Percentiles rank a stretch among this genome's conserved stretches.
Conservation (phyloP, 1,140 invertebrate species). For the Pseudomyrmex flavicornis region DNA sequence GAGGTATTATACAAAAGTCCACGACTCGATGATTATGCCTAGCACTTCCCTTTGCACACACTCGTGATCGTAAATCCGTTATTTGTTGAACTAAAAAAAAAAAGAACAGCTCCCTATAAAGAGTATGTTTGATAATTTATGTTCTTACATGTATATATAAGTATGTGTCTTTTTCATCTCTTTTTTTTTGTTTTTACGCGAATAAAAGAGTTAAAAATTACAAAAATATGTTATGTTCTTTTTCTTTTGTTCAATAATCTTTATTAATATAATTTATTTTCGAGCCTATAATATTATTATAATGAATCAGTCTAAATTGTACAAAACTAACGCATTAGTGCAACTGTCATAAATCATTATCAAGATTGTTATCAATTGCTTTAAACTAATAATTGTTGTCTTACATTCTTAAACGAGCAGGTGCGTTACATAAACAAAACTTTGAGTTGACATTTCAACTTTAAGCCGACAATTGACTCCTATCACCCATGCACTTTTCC, state of each 20-base stretch:
- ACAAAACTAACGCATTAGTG: neutral
- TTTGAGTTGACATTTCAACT: slow-evolving; percentile 49
- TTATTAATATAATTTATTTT: neutral
- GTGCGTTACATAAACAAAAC: slow-evolving; percentile 52
- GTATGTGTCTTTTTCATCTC: too few relatives aligned
- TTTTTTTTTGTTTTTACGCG: neutral
- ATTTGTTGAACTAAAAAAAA: neutral
- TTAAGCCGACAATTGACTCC: slow-evolving; percentile 72
- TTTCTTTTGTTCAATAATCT: neutral
- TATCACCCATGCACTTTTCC: slow-evolving; percentile 70
- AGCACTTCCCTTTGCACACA: slow-evolving; percentile 3
- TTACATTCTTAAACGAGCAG: neutral
- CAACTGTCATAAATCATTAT: neutral
- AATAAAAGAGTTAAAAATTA: neutral
- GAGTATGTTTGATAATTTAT: too few relatives aligned
- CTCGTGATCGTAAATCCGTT: slow-evolving; percentile 48
- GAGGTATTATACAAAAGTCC: slow-evolving; percentile 46
- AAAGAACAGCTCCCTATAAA: neutral
- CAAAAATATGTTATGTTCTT: too few relatives aligned
- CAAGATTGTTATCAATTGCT: too few relatives aligned
- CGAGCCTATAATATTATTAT: neutral
- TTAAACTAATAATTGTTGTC: too few relatives aligned
- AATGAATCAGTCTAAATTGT: neutral
- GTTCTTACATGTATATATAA: too few relatives aligned
- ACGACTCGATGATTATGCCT: slow-evolving; percentile 38